These are phyloP conservation scores for Acrobasis repandana DNA, from an alignment of 2,888 invertebrate genomes.

Conservation along the genomic window DNA sequence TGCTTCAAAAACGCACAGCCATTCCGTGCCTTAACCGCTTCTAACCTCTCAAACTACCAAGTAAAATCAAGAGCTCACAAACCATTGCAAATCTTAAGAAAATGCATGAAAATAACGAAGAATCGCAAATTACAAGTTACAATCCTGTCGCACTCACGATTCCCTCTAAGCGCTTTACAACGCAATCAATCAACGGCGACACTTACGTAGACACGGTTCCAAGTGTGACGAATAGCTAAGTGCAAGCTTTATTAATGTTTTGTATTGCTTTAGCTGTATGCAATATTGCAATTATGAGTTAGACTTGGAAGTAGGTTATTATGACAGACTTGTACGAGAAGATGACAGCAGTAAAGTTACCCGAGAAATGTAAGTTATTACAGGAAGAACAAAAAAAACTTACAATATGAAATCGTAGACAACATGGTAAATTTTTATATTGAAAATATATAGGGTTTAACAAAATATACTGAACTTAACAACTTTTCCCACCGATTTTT, in stretches of 20 bases:
- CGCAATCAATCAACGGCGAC: constrained; percentile 30
- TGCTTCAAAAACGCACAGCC: too few species aligned
- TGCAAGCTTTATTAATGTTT: constrained; percentile 18
- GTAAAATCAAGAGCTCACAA: neutral
- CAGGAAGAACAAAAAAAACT: too few species aligned
- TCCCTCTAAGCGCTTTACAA: constrained; percentile 23
- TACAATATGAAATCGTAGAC: too few species aligned
- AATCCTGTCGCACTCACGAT: constrained; percentile 28
- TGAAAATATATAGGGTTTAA: too few species aligned
- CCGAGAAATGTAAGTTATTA: too few species aligned
- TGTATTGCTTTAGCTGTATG: constrained; percentile 3
- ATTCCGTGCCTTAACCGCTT: too few species aligned
- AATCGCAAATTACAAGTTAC: constrained; percentile 20
- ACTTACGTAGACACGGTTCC: constrained; percentile 30
- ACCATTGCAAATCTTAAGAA: neutral
- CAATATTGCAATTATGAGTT: constrained; percentile 12
- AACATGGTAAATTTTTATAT: too few species aligned
- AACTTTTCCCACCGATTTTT: too few species aligned
- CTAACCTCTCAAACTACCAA: neutral
- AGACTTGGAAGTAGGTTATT: neutral
- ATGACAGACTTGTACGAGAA: neutral
- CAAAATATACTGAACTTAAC: too few species aligned
- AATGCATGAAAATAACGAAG: constrained; percentile 12
- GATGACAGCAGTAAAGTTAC: neutral
- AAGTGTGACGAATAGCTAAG: constrained; percentile 30